phyloP scores from a whole-genome alignment of 2,888 invertebrate species.

The Chymomyza fuscimana region DNA sequence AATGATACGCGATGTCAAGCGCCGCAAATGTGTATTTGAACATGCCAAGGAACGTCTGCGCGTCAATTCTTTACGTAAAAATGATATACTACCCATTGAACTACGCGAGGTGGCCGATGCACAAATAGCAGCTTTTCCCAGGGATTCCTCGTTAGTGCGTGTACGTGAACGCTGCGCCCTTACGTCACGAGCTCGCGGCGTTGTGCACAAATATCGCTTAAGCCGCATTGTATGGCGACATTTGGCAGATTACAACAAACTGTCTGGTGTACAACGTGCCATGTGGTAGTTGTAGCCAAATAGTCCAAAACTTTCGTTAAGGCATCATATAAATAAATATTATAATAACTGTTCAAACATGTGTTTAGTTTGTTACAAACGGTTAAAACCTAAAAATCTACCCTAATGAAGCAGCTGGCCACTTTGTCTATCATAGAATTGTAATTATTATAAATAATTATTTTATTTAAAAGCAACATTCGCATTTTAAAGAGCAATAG shows the following conservation, averaged over 20 bases:
- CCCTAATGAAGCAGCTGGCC: too few relatives aligned
- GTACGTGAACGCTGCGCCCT: constrained; percentile 90
- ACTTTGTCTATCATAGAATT: too few relatives aligned
- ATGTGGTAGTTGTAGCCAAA: constrained; percentile 84
- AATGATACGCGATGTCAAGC: constrained; percentile 93
- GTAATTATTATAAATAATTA: too few relatives aligned
- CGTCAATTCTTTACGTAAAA: constrained; percentile 90
- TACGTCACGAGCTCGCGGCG: constrained; percentile 92
- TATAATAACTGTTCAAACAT: neutral
- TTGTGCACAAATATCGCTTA: constrained; percentile 89
- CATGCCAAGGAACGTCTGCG: constrained; percentile 89
- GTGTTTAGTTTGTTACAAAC: neutral
- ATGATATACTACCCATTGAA: constrained; percentile 91
- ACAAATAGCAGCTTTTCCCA: constrained; percentile 88
- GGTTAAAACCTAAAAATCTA: too few relatives aligned
- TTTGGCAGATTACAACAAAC: constrained; percentile 94
- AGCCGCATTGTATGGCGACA: constrained; percentile 95
- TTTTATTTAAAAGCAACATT: too few relatives aligned
- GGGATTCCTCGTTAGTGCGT: constrained; percentile 85
- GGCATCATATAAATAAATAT: constrained; percentile 10
- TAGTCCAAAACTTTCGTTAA: neutral
- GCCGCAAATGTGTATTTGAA: constrained; percentile 87
- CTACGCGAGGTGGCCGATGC: constrained; percentile 88
- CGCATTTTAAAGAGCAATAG: neutral
- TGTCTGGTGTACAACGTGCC: constrained; percentile 95